These are phyloP conservation scores for Chymomyza amoena DNA, from an alignment of 2,888 invertebrate genomes.

Conservation along the genomic window DNA sequence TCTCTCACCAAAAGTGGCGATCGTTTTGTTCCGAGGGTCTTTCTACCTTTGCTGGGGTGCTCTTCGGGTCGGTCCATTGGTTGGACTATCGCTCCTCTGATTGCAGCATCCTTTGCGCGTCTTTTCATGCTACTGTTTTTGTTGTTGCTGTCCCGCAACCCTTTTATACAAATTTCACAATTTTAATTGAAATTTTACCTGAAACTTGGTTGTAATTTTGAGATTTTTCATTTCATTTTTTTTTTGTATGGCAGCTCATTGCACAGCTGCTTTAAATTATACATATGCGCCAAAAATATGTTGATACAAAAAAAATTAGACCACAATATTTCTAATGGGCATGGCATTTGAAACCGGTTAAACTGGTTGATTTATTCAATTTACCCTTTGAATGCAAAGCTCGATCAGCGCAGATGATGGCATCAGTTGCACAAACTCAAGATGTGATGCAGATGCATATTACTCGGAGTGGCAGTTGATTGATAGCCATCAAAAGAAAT, in stretches of 20 bases:
- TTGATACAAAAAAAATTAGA: constrained; percentile 44
- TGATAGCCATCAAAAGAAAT: background rate
- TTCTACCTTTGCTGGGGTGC: background rate
- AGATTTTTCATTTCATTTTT: constrained; percentile 14
- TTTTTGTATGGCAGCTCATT: constrained; percentile 45
- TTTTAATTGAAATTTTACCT: constrained; percentile 68
- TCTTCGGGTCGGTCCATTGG: background rate
- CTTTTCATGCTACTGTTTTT: constrained; percentile 45
- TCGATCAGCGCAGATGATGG: background rate
- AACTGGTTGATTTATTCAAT: constrained; percentile 41
- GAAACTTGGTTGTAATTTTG: constrained; percentile 34
- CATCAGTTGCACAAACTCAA: no score
- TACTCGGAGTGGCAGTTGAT: background rate
- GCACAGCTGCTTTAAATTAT: constrained; percentile 48
- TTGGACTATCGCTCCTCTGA: constrained; percentile 18
- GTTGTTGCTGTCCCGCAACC: constrained; percentile 45
- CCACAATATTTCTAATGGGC: constrained; percentile 53
- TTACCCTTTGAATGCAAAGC: constrained; percentile 10
- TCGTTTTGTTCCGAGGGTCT: constrained; percentile 42
- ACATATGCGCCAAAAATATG: constrained; percentile 65
- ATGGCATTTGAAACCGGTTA: constrained; percentile 38
- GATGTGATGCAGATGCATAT: background rate
- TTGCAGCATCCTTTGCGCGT: constrained; percentile 46
- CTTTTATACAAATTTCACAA: constrained; percentile 49
- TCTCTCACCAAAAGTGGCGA: constrained; percentile 65